phyloP scores from a whole-genome alignment of 2,888 invertebrate species.

The Hypselothyrea guttata region DNA sequence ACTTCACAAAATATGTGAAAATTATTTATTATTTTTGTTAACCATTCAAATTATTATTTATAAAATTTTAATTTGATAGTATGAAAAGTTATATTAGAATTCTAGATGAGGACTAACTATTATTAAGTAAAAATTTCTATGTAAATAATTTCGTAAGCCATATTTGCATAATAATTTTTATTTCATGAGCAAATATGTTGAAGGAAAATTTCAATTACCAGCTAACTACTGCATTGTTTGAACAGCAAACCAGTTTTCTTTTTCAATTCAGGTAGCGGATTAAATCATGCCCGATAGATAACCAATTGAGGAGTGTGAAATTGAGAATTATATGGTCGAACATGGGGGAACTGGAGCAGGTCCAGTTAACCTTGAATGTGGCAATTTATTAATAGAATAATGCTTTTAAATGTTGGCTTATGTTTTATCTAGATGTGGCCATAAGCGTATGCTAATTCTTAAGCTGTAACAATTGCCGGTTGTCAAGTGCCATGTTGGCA shows the following conservation, averaged over 20 bases:
- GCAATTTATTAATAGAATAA: slow-evolving; percentile 1
- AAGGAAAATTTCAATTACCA: too few relatives aligned
- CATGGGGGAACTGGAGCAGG: slow-evolving; percentile 35
- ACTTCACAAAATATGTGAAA: too few relatives aligned
- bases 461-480: slow-evolving; percentile 4
- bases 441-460: slow-evolving; percentile 20
- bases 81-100: too few relatives aligned
- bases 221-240: not conserved
- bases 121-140: too few relatives aligned
- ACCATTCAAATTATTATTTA: too few relatives aligned
- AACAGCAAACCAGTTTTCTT: not conserved
- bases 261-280: slow-evolving; percentile 1
- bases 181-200: too few relatives aligned
- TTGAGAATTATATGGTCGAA: slow-evolving; percentile 21
- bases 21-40: too few relatives aligned
- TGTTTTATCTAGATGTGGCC: slow-evolving; percentile 7
- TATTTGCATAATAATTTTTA: too few relatives aligned
- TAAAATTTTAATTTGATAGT: too few relatives aligned
- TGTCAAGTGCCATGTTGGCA: slow-evolving; percentile 24
- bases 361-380: slow-evolving; percentile 39
- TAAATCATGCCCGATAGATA: not conserved
- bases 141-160: too few relatives aligned
- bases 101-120: too few relatives aligned
- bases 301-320: slow-evolving; percentile 26
- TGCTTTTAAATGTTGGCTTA: slow-evolving; percentile 2